Evolutionary conservation across 2,113 vertebrate species (phyloP), one percentile per base, ranked within the genome.

Genomic region (Psettodes erumei): DNA sequence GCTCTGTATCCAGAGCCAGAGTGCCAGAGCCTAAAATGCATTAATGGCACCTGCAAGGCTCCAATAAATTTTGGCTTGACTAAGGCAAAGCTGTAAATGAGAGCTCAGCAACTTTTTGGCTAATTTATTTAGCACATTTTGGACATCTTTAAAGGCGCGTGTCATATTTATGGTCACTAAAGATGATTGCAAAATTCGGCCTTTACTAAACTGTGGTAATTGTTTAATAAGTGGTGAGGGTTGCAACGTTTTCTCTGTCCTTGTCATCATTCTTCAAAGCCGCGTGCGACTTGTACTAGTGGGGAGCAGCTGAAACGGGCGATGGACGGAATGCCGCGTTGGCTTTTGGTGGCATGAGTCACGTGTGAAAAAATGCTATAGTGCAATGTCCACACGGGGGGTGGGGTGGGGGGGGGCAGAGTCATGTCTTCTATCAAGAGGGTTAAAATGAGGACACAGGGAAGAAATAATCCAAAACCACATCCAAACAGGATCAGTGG

Each of bases 401-500:
- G 81, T 79, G 68, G 75, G 67, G 64, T 81, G 68, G 30, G 67
- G 67, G 81, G 81, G 68, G 75, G 67, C 53, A 70, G 70, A 78
- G 54, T 58, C 85, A 64, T 50, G 40, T 78, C 81, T 68, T 86
- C 71, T n/a, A n/a, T n/a, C 82, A 65, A 33, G 75, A 82, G 86
- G 81, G 87, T 89, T 89, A 83, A 79, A 90, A 89, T 64, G 82
- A 89, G 85, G 86, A 90, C 86, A 88, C 23, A 8, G 64, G 71
- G 66, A 87, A 86, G 85, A 73, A 86, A 89, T 88, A 89, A 91
- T 90, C 84, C 82, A 88, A 89, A 90, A 84, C 68, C 81, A 87
- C 82, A 77, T 89, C 90, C 90, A 90, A 90, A 90, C 82, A 86
- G 86, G 82, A 90, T 86, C 91, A 90, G 88, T 81, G 86, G 79